Conservation (phyloP, 1,140 invertebrate species). For the Drosophila ananassae region DNA sequence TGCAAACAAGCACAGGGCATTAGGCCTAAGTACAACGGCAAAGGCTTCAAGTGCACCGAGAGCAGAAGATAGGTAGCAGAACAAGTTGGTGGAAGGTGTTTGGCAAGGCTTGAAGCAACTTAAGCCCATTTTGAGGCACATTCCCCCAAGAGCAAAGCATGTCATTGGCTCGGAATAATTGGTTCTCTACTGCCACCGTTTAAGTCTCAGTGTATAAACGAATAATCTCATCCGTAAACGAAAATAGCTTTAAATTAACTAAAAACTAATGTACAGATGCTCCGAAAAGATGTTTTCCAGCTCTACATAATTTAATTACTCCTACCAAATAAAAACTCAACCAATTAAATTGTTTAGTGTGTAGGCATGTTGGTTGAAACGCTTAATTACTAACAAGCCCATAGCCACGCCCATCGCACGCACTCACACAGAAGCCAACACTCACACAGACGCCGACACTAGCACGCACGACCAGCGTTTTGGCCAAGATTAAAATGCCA, state of each 20-base stretch:
- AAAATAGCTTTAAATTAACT: no score
- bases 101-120: slow-evolving; percentile 4
- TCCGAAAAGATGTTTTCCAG: neutral
- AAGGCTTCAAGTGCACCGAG: slow-evolving; percentile 38
- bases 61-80: slow-evolving; percentile 43
- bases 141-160: slow-evolving; percentile 14
- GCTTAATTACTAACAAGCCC: slow-evolving; percentile 76
- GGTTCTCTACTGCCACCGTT: slow-evolving; percentile 39
- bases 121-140: slow-evolving; percentile 7
- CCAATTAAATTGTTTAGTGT: slow-evolving; percentile 63
- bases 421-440: neutral
- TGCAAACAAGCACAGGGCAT: slow-evolving; percentile 72
- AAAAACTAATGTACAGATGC: no score
- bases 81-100: slow-evolving; percentile 3
- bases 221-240: no score
- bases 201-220: slow-evolving; percentile 27
- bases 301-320: no score
- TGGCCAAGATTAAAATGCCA: slow-evolving; percentile 79
- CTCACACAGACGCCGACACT: neutral
- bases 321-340: neutral
- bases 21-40: slow-evolving; percentile 69
- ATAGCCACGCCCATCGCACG: slow-evolving; percentile 42
- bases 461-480: slow-evolving; percentile 38
- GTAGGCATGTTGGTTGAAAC: slow-evolving; percentile 70
- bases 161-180: slow-evolving; percentile 14